Evolutionary conservation across 2,888 invertebrate genomes (phyloP).

Genomic region (Drosophila flavopinicola): DNA sequence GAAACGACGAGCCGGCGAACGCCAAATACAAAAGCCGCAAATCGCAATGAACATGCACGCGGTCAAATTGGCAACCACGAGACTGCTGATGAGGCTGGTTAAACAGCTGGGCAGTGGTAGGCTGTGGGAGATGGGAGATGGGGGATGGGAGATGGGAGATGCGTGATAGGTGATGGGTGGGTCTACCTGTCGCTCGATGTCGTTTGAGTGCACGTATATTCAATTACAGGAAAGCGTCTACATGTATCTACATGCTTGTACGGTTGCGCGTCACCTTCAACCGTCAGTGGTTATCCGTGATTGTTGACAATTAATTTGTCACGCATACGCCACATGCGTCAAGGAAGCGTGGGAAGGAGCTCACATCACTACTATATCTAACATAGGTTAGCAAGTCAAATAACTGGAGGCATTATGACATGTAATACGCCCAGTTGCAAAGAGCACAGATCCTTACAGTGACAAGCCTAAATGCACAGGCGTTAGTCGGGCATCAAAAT

Average conservation of each 20-base stretch:
- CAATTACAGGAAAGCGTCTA: conserved; percentile 4
- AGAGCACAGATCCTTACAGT: neutral
- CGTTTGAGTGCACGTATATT: conserved; percentile 14
- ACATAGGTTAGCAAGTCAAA: neutral
- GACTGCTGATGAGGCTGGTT: conserved; percentile 61
- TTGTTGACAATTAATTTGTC: conserved; percentile 51
- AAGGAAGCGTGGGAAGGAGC: neutral
- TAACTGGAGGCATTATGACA: neutral
- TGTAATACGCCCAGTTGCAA: conserved; percentile 4
- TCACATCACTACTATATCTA: too few relatives aligned
- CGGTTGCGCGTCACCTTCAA: too few relatives aligned
- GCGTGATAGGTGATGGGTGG: too few relatives aligned
- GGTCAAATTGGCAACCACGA: conserved; percentile 59
- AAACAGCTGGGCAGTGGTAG: conserved; percentile 3
- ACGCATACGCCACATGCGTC: conserved; percentile 40
- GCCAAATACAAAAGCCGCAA: conserved; percentile 66
- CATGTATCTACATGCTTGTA: neutral
- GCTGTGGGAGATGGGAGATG: neutral
- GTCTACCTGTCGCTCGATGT: conserved; percentile 11
- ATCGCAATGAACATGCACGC: conserved; percentile 69
- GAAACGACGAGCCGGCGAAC: neutral
- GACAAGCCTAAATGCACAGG: conserved; percentile 1
- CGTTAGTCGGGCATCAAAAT: conserved; percentile 42
- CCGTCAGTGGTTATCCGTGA: conserved; percentile 7
- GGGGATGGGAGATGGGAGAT: too few relatives aligned